These are phyloP conservation scores for Myripristis jacobus DNA, from an alignment of 2,797 vertebrate species.

Conservation along the genomic window DNA sequence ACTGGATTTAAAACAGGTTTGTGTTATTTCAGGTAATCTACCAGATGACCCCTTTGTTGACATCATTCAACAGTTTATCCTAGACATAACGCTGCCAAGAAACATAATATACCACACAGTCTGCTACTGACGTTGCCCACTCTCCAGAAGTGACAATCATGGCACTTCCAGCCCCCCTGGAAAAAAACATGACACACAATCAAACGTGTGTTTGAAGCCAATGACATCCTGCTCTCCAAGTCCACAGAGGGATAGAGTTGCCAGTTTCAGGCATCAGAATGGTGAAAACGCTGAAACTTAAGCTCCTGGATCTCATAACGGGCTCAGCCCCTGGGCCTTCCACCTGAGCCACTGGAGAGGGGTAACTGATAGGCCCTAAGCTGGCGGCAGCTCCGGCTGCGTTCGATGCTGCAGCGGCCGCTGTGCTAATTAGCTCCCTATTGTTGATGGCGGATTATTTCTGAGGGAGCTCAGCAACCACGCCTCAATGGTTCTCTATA, in stretches of 20 bases:
- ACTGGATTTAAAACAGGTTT: slow-evolving; percentile 26
- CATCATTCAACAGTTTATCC: slow-evolving; percentile 30
- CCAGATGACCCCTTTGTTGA: slow-evolving; percentile 45
- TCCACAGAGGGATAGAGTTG: slow-evolving; percentile 78
- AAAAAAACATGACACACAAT: slow-evolving; percentile 72
- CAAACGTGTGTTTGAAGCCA: slow-evolving; percentile 73
- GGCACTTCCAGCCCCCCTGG: slow-evolving; percentile 60
- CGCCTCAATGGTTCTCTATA: slow-evolving; percentile 61
- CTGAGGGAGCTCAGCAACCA: slow-evolving; percentile 58
- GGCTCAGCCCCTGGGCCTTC: slow-evolving; percentile 69
- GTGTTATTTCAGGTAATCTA: slow-evolving; percentile 21
- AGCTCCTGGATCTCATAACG: slow-evolving; percentile 84
- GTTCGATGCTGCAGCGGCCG: slow-evolving; percentile 60
- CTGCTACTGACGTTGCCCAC: slow-evolving; percentile 35
- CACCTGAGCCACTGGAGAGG: slow-evolving; percentile 77
- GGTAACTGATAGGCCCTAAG: slow-evolving; percentile 82
- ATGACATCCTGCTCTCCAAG: slow-evolving; percentile 80
- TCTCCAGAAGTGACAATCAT: slow-evolving; percentile 69
- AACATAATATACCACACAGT: slow-evolving; percentile 50
- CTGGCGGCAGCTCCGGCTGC: slow-evolving; percentile 52
- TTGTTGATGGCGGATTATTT: slow-evolving; percentile 79
- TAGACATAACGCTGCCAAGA: slow-evolving; percentile 46
- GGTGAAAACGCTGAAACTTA: slow-evolving; percentile 85
- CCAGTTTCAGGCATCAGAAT: slow-evolving; percentile 79
- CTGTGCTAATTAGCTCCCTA: slow-evolving; percentile 79